A percentile compares a stretch with the other conserved stretches of the same genome.
These are phyloP conservation scores for Maniola jurtina DNA, from an alignment of 1,140 invertebrate species.

Conservation along the genomic window DNA sequence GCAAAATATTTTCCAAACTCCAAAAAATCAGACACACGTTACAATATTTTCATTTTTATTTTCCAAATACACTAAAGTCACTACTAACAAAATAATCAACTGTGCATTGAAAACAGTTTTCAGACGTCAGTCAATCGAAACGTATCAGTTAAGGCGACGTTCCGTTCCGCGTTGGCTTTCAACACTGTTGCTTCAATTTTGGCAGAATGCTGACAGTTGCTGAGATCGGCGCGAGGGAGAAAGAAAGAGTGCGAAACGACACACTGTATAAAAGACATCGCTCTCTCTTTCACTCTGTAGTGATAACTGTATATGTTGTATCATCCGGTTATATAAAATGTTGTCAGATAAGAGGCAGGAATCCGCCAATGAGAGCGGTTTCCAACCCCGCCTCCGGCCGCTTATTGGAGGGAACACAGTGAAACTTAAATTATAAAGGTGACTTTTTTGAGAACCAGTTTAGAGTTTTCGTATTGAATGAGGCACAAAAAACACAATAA, in stretches of 20 bases:
- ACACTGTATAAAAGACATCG: constrained; percentile 62
- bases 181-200: constrained; percentile 68
- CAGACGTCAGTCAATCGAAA: constrained; percentile 14
- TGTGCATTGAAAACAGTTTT: constrained; percentile 9
- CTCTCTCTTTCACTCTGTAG: constrained; percentile 55
- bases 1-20: constrained; percentile 16
- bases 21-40: constrained; percentile 16
- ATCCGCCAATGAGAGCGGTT: constrained; percentile 44
- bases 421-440: constrained; percentile 77
- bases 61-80: constrained; percentile 19
- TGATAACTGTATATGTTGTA: constrained; percentile 76
- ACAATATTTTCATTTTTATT: constrained; percentile 28
- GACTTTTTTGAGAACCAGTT: constrained; percentile 69
- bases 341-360: constrained; percentile 55
- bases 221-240: constrained; percentile 42
- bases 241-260: constrained; percentile 59
- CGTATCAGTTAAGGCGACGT: constrained; percentile 41
- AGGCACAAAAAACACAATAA: constrained; percentile 70
- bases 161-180: constrained; percentile 44
- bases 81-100: not conserved
- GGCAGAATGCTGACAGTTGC: constrained; percentile 56
- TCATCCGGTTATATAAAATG: constrained; percentile 77
- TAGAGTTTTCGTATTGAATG: constrained; percentile 59
- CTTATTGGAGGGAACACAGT: constrained; percentile 54
- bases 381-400: constrained; percentile 47